Evolutionary conservation across 2,888 invertebrate genomes (phyloP).

Genomic region (Caenorhabditis afra): DNA sequence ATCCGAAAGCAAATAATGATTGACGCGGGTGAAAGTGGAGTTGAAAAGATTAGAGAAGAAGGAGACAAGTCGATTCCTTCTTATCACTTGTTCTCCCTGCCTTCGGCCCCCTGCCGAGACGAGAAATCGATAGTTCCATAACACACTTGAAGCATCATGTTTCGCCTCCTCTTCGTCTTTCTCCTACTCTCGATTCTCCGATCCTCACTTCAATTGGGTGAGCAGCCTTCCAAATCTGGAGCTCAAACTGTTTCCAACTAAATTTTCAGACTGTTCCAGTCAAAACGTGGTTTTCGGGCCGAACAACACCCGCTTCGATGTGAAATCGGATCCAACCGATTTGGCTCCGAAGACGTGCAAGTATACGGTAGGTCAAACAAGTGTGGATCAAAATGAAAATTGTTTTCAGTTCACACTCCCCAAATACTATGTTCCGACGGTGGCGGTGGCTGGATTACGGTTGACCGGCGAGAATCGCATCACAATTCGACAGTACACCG

Average conservation of each 20-base stretch:
- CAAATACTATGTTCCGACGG: slow-evolving; percentile 18
- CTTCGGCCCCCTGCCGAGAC: no score
- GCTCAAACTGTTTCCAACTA: neutral
- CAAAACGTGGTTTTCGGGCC: slow-evolving; percentile 23
- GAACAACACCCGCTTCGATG: neutral
- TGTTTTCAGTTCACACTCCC: slow-evolving; percentile 40
- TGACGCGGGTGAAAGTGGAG: no score
- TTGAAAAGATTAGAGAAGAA: no score
- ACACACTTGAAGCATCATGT: no score
- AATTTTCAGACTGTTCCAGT: slow-evolving; percentile 37
- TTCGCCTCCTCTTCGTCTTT: no score
- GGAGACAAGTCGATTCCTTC: no score
- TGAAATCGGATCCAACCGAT: slow-evolving; percentile 6
- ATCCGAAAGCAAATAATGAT: no score
- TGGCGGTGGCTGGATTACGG: neutral
- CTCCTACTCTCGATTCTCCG: neutral
- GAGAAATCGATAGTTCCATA: no score
- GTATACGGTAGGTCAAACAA: slow-evolving; percentile 2
- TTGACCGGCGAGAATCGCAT: slow-evolving; percentile 26
- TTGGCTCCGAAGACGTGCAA: slow-evolving; percentile 4
- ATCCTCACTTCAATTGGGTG: neutral
- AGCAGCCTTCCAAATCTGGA: neutral
- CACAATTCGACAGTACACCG: slow-evolving; percentile 12
- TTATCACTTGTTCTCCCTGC: no score
- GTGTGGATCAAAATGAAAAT: neutral